A percentile compares a stretch with the other conserved stretches of the same genome.
These are phyloP conservation scores for Furnarius figulus DNA, from an alignment of 2,113 vertebrate species.

Conservation along the genomic window DNA sequence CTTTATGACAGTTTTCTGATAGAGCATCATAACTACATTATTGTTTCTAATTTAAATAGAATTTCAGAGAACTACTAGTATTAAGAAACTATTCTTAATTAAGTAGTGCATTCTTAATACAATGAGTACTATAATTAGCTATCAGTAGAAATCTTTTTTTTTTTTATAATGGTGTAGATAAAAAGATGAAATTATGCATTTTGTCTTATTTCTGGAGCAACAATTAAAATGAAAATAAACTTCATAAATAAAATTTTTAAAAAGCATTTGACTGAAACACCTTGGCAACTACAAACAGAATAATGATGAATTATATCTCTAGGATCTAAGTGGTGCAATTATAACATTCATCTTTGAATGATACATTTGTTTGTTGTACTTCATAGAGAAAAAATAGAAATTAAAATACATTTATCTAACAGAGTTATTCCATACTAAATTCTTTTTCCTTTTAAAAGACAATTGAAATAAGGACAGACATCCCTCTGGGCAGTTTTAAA, in stretches of 20 bases:
- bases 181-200: background rate
- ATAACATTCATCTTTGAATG: constrained; percentile 29
- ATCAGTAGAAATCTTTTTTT: background rate
- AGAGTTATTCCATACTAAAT: constrained; percentile 19
- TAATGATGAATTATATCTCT: constrained; percentile 35
- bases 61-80: background rate
- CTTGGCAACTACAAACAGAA: constrained; percentile 13
- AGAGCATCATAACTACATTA: background rate
- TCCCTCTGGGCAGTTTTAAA: constrained; percentile 62
- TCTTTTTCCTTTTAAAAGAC: constrained; percentile 41
- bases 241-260: background rate
- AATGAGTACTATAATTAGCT: background rate
- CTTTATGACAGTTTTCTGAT: background rate
- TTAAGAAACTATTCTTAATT: background rate
- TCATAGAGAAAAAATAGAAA: constrained; percentile 3
- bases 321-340: constrained; percentile 35
- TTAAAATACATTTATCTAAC: background rate
- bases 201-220: background rate
- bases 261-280: constrained; percentile 14
- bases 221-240: constrained; percentile 18
- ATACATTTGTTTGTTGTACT: constrained; percentile 32
- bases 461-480: constrained; percentile 25
- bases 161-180: background rate
- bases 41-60: background rate
- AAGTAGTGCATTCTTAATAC: background rate